A percentile compares a stretch with the other conserved stretches of the same genome.
Evolutionary conservation across 2,797 vertebrate species (phyloP).

Genomic region (Sebastes diaconus): DNA sequence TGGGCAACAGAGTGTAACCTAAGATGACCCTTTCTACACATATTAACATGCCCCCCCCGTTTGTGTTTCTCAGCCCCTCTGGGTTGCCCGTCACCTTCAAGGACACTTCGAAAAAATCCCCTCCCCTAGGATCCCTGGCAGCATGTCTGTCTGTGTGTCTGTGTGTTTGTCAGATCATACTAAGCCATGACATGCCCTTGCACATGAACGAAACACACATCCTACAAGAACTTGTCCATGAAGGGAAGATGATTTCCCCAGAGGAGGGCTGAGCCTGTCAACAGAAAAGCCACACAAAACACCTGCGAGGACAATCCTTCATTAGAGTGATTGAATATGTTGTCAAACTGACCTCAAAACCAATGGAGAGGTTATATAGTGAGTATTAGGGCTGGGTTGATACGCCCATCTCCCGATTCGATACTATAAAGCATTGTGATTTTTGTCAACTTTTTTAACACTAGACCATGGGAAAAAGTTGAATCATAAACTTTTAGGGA

Average conservation of each 20-base stretch:
- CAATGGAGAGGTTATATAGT: not conserved
- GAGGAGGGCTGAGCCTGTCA: constrained; percentile 33
- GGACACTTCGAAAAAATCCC: constrained; percentile 54
- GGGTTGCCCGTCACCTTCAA: constrained; percentile 59
- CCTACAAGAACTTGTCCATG: constrained; percentile 17
- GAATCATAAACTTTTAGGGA: too few species aligned
- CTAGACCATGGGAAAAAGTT: too few species aligned
- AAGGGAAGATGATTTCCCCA: constrained; percentile 68
- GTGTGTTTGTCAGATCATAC: constrained; percentile 12
- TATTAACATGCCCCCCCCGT: constrained; percentile 77
- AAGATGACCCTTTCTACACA: constrained; percentile 84
- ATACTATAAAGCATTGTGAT: too few species aligned
- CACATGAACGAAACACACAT: constrained; percentile 23
- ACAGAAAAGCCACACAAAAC: constrained; percentile 34
- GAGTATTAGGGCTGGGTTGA: not conserved
- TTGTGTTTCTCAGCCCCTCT: constrained; percentile 60
- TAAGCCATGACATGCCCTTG: constrained; percentile 51
- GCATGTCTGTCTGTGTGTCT: not conserved
- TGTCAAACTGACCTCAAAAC: constrained; percentile 18
- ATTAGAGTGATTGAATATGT: constrained; percentile 51
- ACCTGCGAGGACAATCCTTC: constrained; percentile 50
- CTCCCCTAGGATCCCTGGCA: constrained; percentile 20
- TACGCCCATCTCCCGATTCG: too few species aligned
- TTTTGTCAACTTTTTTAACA: too few species aligned
- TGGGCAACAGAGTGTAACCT: constrained; percentile 77